Evolutionary conservation across 2,113 vertebrate genomes (phyloP), one percentile per base, ranked within the genome.

Genomic region (Rafetus swinhoei): DNA sequence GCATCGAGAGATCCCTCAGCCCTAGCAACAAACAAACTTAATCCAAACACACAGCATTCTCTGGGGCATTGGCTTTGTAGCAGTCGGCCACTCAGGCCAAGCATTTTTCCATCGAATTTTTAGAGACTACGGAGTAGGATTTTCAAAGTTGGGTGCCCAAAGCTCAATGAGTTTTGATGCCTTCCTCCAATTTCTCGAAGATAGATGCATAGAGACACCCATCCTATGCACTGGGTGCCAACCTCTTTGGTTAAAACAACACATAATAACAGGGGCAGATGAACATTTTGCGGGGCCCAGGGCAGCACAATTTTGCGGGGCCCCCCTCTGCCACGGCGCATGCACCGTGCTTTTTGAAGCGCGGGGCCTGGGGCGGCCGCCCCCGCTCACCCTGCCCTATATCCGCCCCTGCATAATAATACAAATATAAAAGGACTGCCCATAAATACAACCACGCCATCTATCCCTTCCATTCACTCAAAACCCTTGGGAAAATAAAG

Each of bases 71-170:
- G 1, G 0, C 89, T 84, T 12, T 1, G 89, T 85, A 92, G 59
- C 82, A 91, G 65, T 83, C 77, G 0, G 77, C 21, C 2, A 1
- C 92, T 95, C 91, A 39, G 11, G 82, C 85, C 65, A 69, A 81
- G 88, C 86, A 93, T 93, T 96, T 76, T 96, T 74, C 93, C 97
- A 87, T 90, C 94, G 79, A 89, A 79, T 18, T 59, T 6, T 29
- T 95, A 92, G 85, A 87, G 29, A 93, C 29, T 65, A 65, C 53
- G 88, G 85, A 50, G 85, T 13, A 10, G 9, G 91, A 82, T 69
- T 7, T 39, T 35, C 72, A 45, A 91, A 95, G 83, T 8, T 22
- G 93, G 35, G 45, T 77, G 80, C 59, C 81, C 79, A 80, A 90
- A 95, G 87, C 72, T 89, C 77, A 56, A 0, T 90, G 50, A 7